Conservation (phyloP, 2,888 invertebrate genomes). For the Amitus sp. region DNA sequence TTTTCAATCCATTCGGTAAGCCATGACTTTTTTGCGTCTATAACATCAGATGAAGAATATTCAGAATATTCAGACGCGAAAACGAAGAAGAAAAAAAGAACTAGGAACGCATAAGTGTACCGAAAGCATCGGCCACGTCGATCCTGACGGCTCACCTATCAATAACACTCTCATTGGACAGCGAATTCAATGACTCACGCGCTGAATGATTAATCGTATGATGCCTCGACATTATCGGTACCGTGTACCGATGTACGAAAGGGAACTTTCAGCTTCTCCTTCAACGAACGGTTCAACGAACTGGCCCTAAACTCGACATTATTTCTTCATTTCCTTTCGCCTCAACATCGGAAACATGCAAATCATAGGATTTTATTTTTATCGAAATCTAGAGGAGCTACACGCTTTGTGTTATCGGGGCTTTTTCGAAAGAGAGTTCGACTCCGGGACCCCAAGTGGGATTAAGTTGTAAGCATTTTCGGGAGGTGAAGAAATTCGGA, state of each 20-base stretch:
- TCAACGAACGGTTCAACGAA: slow-evolving; percentile 27
- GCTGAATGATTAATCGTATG: slow-evolving; percentile 39
- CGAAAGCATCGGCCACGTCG: slow-evolving; percentile 23
- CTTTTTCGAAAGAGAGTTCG: too few species aligned
- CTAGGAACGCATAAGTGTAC: slow-evolving; percentile 14
- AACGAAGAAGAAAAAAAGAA: neutral
- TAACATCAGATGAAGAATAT: too few species aligned
- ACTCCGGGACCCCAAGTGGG: too few species aligned
- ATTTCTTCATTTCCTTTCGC: slow-evolving; percentile 4
- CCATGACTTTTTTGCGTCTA: too few species aligned
- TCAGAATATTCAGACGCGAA: too few species aligned
- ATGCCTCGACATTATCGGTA: slow-evolving; percentile 35
- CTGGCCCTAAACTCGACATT: slow-evolving; percentile 27
- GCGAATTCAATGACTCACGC: slow-evolving; percentile 37
- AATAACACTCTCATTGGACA: slow-evolving; percentile 35
- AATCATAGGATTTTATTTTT: neutral
- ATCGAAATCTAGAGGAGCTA: too few species aligned
- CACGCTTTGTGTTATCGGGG: too few species aligned
- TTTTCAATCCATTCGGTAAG: too few species aligned
- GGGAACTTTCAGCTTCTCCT: slow-evolving; percentile 19
- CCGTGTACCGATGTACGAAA: slow-evolving; percentile 24
- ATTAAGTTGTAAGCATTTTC: too few species aligned
- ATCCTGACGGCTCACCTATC: slow-evolving; percentile 39
- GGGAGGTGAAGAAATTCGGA: neutral
- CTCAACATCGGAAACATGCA: neutral